Conservation (phyloP, 2,113 vertebrate genomes). For the Bujurquina vittata region DNA sequence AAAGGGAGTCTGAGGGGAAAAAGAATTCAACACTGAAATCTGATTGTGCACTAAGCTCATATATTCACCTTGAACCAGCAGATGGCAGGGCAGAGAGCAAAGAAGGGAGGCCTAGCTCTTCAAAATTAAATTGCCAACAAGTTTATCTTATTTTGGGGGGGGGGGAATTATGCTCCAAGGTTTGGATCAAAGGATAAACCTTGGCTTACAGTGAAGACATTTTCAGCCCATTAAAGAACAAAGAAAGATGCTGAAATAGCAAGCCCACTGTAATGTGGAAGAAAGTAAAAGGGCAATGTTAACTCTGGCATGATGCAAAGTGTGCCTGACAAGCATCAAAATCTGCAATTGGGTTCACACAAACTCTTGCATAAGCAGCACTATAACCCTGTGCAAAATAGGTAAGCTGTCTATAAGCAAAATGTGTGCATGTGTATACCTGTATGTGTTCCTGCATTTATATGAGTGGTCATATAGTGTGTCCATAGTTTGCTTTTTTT, state of each 20-base stretch:
- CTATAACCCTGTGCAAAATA: conserved; percentile 18
- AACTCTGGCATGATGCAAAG: conserved; percentile 55
- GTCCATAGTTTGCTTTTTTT: conserved; percentile 32
- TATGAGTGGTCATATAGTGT: not conserved
- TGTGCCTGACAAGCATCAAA: conserved; percentile 63
- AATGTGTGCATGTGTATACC: not conserved
- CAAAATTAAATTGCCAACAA: conserved; percentile 77
- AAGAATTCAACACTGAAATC: conserved; percentile 20
- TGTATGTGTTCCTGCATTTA: conserved; percentile 11
- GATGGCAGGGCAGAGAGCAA: conserved; percentile 43
- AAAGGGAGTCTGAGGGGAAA: conserved; percentile 26
- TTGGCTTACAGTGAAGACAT: conserved; percentile 59
- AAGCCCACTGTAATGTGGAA: conserved; percentile 31
- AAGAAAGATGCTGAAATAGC: conserved; percentile 64
- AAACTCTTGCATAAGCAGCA: conserved; percentile 41
- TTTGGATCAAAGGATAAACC: conserved; percentile 79
- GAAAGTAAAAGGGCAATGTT: conserved; percentile 50
- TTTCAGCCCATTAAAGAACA: conserved; percentile 64
- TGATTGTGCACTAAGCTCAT: conserved; percentile 18
- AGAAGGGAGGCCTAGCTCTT: conserved; percentile 42
- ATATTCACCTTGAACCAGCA: conserved; percentile 47
- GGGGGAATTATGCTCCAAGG: conserved; percentile 67
- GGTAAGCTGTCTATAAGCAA: conserved; percentile 1
- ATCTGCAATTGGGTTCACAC: conserved; percentile 29
- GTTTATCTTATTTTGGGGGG: conserved; percentile 71